Evolutionary conservation across 2,797 vertebrate species (phyloP), one percentile per base, ranked within the genome.

Genomic region (Protonibea diacanthus): DNA sequence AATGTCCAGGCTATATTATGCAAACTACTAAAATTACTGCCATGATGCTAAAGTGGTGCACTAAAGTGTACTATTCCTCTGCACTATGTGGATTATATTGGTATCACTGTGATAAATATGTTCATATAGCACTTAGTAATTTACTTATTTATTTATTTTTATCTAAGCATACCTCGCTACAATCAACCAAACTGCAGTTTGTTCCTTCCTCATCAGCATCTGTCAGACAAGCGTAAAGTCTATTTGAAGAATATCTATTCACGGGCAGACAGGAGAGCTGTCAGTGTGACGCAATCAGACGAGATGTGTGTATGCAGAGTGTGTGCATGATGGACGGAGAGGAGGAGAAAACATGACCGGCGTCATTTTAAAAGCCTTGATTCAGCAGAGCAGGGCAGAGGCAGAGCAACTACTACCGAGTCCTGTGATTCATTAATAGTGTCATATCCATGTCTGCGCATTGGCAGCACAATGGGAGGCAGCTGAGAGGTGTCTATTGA

Each of bases 341-440:
- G 52, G 47, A 12, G 71, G 42, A 72, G 66, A 57, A 65, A 81
- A 71, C 52, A 76, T 76, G 80, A 79, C 65, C 2, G 3, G 18
- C 29, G 1, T 86, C 79, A 83, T 47, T 79, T 86, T 74, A 66
- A 86, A 78, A 83, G 78, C 52, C 27, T 70, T 63, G 59, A 92
- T 86, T 89, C 56, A 63, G 78, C 78, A 62, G 73, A 86, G 74
- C 79, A 80, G 63, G 48, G 14, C 20, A 5, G 59, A 62, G 18
- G 1, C 52, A 66, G 45, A 72, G 57, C 15, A 55, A 74, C 69
- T 44, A 65, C 51, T 23, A 5, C 70, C 42, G 40, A 86, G 57
- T 27, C 21, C 64, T 65, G 65, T 52, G 76, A 90, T 70, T 91
- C 78, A 89, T 81, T 80, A 81, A 73, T 69, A 52, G 67, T 81